These are phyloP conservation scores for Zaprionus vittiger DNA, from an alignment of 1,140 invertebrate genomes.

Conservation along the genomic window DNA sequence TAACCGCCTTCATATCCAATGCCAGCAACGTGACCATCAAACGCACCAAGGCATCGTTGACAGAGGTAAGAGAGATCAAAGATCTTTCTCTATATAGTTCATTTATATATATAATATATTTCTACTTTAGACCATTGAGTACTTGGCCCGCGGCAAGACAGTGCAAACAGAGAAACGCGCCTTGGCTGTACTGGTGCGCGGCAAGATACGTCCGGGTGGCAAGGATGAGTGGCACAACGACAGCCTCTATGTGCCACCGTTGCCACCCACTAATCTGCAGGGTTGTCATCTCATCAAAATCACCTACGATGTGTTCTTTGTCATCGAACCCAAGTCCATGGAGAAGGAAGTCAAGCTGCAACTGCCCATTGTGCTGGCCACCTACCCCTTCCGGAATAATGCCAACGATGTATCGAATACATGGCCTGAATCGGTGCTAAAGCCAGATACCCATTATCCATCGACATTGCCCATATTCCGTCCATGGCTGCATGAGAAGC, in stretches of 20 bases:
- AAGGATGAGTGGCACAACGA: slow-evolving; percentile 93
- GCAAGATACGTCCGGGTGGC: slow-evolving; percentile 92
- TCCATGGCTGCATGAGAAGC: slow-evolving; percentile 91
- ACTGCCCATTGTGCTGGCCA: slow-evolving; percentile 95
- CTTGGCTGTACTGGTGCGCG: slow-evolving; percentile 91
- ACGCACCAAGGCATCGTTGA: slow-evolving; percentile 90
- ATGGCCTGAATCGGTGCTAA: slow-evolving; percentile 87
- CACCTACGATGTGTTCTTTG: slow-evolving; percentile 97
- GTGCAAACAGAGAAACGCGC: slow-evolving; percentile 94
- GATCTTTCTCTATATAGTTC: too few relatives aligned
- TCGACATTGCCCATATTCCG: slow-evolving; percentile 96
- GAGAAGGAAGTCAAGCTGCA: slow-evolving; percentile 97
- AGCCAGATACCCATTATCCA: slow-evolving; percentile 93
- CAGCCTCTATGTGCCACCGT: slow-evolving; percentile 95
- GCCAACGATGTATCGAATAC: slow-evolving; percentile 86
- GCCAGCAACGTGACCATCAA: slow-evolving; percentile 92
- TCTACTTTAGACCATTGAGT: slow-evolving; percentile 90
- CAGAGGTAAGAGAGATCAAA: slow-evolving; percentile 87
- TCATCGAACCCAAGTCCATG: slow-evolving; percentile 94
- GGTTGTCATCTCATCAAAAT: slow-evolving; percentile 98
- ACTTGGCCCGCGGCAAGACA: slow-evolving; percentile 93
- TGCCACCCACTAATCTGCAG: slow-evolving; percentile 97
- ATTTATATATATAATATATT: background rate
- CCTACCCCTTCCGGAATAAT: slow-evolving; percentile 92
- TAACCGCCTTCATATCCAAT: slow-evolving; percentile 94